Base-by-base conservation (phyloP, 2,888 invertebrate species). In the Chouioia cunea region DNA sequence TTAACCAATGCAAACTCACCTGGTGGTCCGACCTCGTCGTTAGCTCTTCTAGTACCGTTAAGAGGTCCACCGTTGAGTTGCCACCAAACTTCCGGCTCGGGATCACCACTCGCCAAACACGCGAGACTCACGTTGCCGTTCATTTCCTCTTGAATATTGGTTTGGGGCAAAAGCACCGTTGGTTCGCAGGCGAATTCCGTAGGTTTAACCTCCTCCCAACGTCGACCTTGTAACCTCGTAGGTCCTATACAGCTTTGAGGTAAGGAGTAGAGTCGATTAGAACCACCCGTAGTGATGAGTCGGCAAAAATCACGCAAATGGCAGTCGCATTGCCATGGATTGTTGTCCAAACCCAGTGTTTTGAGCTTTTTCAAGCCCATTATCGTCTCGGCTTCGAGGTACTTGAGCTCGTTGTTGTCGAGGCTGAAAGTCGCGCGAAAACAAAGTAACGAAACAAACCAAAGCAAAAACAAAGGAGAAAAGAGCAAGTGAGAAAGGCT, bases 281-380 rank as follows among this genome's bases (percentile, higher is more conserved):
- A 89, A 14, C 78, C 75, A 2, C 76, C 75, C 1, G 77, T 75
- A 0, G 76, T 64, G 82, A 95, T 91, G 95, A 96, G 96, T 77
- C 91, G 91, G 71, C 95, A 91, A 79, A 96, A 94, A 71, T 92
- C 92, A 63, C 95, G 90, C 70, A 97, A 86, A 75, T 93, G 90
- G 85, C 97, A 97, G 84, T 97, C 95, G 84, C 97, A 97, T 80
- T 90, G 90, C 96, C 96, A 97, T 4, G 93, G 95, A 85, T 97
- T 97, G 43, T 93, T 93, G 75, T 94, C 93, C 64, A 96, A 85
- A 14, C 91, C 90, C 44, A 96, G 88, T 1, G 94, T 93, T 86
- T 95, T 95, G 71, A 96, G 88, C 78, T 92, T 92, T 48, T 91
- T 89, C 81, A 95, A 89, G 73, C 92, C 92, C 83, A 92, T 87